phyloP scores from a whole-genome alignment of 92 coral and sea anemone species.

The Actinostola sp. region DNA sequence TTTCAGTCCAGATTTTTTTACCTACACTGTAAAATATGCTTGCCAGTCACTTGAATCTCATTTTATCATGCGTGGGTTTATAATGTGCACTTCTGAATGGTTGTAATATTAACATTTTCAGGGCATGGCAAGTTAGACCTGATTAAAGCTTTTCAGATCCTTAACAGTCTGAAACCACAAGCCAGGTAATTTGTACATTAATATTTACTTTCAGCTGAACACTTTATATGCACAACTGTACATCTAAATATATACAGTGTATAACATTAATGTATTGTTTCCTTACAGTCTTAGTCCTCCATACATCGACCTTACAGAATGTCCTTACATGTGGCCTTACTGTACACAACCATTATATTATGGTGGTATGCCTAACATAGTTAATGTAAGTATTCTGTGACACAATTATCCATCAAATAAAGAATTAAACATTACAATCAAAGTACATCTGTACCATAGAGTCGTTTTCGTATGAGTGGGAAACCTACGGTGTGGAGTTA shows the following conservation, averaged over 20 bases:
- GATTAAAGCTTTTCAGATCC: constrained; percentile 95
- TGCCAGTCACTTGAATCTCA: no score
- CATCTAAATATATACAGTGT: no score
- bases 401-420: no score
- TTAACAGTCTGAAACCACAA: constrained; percentile 97
- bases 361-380: constrained; percentile 82
- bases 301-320: constrained; percentile 93
- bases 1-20: no score
- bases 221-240: neutral
- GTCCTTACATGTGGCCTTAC: constrained; percentile 99
- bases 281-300: constrained; percentile 81
- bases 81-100: no score
- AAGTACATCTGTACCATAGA: no score
- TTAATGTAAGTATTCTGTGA: constrained; percentile 78
- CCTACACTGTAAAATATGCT: no score
- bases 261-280: no score
- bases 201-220: neutral
- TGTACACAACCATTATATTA: constrained; percentile 94
- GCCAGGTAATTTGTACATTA: constrained; percentile 67
- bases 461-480: no score
- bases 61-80: no score
- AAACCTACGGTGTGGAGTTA: no score
- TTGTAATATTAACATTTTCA: constrained; percentile 9
- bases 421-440: no score
- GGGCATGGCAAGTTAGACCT: constrained; percentile 99